Evolutionary conservation across 2,888 invertebrate species (phyloP), one percentile per base, ranked within the genome.

Genomic region (Watsonalla cultraria): DNA sequence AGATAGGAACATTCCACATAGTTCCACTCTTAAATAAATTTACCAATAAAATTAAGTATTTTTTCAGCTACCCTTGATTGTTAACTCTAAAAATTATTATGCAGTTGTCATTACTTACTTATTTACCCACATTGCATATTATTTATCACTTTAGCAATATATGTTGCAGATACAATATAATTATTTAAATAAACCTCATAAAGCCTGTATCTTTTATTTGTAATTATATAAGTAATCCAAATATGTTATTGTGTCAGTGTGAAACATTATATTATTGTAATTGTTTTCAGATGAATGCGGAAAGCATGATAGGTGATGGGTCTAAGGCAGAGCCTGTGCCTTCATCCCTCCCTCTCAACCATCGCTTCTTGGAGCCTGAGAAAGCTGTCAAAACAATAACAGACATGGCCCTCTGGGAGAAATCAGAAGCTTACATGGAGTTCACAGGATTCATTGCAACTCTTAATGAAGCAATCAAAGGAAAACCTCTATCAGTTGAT

Each of bases 391-490:
- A 93, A 84, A 83, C 88, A 34, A 91, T 93, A 6, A 91, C 91
- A 14, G 96, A 97, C 72, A 94, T 97, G 94, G 86, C 91, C 51
- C 82, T 92, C 57, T 98, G 97, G 97, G 94, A 95, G 69, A 95
- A 94, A 74, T 97, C 97, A 0, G 95, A 96, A 76, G 97, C 97
- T 5, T 97, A 96, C 80, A 94, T 94, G 86, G 97, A 97, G 85
- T 94, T 96, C 66, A 89, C 97, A 51, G 97, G 97, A 0, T 98
- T 98, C 77, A 93, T 98, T 66, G 93, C 95, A 63, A 95, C 96
- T 4, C 92, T 98, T 64, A 98, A 97, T 85, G 94, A 96, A 71
- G 94, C 97, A 7, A 94, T 98, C 9, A 95, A 95, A 83, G 95
- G 95, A 9, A 96, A 95, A 79, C 93, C 95, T 56, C 86, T 95